Evolutionary conservation across 37 sponge, comb jelly and placozoan genomes (phyloP), one percentile per base, ranked within the genome.

Genomic region (Agelas oroides): DNA sequence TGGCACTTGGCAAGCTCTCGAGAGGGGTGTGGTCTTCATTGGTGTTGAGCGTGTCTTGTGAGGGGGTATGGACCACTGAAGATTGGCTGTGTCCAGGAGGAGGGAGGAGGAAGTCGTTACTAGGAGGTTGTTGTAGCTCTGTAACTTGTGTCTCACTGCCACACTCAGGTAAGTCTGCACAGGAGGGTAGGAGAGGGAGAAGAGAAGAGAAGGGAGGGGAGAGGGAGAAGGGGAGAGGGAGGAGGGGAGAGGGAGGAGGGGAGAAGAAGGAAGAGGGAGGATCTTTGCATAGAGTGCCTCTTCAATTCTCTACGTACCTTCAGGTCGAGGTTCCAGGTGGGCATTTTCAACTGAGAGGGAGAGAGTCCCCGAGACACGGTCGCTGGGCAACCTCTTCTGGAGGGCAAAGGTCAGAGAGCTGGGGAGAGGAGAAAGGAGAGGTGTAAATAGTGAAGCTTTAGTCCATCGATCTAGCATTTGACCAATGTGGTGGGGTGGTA

Each of bases 301-400:
- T n/a, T n/a, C n/a, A n/a, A 61, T 14, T 61, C 25, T 61, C 62
- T 61, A 27, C 14, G 62, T 23, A n/a, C n/a, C 59, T 24, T 61
- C 65, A 53, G 81, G 70, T 0, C 53, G 70, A 17, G 30, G 57
- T 1, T 57, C 71, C 32, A 31, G 35, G 21, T 27, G 54, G n/a
- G 2, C 23, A 58, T 77, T 65, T 36, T 19, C 28, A n/a, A 88
- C 53, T 16, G 84, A 68, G 21, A 91, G 31, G 19, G 87, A 71
- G 28, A 91, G 65, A 19, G 60, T 81, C 2, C 91, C 91, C 1
- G 52, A 24, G 36, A 85, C 87, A 0, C 77, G 39, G 54, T 91
- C 91, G 59, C 37, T 81, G 3, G 91, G 87, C 12, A 81, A 34
- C 53, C 86, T 77, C 39, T 91, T 85, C 53, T 76, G 65, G 5